phyloP scores from a whole-genome alignment of 2,888 invertebrate genomes.

The Diarsia dahlii region DNA sequence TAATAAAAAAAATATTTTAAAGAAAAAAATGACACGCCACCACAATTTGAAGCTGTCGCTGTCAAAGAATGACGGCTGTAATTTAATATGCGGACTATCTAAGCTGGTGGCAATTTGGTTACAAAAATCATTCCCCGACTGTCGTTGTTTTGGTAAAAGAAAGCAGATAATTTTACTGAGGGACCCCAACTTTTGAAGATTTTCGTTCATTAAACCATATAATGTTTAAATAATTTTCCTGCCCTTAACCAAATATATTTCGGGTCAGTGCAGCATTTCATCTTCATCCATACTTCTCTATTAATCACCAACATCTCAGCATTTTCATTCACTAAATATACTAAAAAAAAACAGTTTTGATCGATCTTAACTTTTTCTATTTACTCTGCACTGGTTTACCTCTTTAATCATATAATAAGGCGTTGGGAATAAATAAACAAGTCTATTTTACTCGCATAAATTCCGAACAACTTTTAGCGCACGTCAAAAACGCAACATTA shows the following conservation, averaged over 20 bases:
- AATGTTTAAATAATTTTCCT: no score
- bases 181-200: background rate
- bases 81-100: background rate
- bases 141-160: background rate
- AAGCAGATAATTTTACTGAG: background rate
- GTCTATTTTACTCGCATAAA: background rate
- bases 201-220: background rate
- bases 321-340: background rate
- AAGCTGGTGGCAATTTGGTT: background rate
- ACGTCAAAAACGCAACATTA: conserved; percentile 10
- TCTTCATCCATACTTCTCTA: no score
- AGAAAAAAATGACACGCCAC: no score
- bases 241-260: no score
- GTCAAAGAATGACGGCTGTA: no score
- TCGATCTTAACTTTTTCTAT: background rate
- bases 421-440: background rate
- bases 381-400: background rate
- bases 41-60: no score
- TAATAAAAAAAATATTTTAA: no score
- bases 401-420: background rate
- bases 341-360: background rate
- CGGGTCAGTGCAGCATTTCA: no score
- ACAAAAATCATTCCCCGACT: background rate
- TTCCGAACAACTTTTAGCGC: conserved; percentile 7
- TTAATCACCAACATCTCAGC: no score